A percentile compares a stretch with the other conserved stretches of the same genome.
Conservation (phyloP, 2,888 invertebrate species). For the Epinotia ramella region DNA sequence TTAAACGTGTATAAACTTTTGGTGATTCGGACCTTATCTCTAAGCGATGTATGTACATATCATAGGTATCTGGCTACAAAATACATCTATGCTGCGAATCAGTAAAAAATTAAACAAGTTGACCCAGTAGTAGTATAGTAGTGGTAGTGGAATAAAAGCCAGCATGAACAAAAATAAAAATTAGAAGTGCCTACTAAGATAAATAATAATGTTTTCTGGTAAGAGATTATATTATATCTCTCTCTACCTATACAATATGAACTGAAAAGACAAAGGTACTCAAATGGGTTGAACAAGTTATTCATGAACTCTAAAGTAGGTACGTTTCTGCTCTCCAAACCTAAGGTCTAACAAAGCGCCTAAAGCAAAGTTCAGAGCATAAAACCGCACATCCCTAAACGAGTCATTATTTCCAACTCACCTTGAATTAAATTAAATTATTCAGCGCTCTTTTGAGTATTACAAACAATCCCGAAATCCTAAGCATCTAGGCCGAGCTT, state of each 20-base stretch:
- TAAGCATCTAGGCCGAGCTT: slow-evolving; percentile 32
- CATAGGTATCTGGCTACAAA: too few relatives aligned
- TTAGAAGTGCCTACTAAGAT: too few relatives aligned
- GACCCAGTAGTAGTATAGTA: too few relatives aligned
- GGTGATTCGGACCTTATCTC: too few relatives aligned
- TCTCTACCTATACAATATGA: background rate
- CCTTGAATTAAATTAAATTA: slow-evolving; percentile 41
- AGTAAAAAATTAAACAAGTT: too few relatives aligned
- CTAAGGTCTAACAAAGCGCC: background rate
- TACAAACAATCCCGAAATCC: slow-evolving; percentile 37
- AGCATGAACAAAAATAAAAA: too few relatives aligned
- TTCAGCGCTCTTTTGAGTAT: slow-evolving; percentile 42
- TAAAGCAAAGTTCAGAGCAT: slow-evolving; percentile 20
- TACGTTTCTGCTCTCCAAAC: background rate
- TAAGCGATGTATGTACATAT: too few relatives aligned
- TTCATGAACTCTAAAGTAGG: background rate
- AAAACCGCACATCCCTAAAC: slow-evolving; percentile 14
- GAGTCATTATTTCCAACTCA: slow-evolving; percentile 27
- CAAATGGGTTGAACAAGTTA: background rate
- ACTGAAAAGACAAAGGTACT: background rate
- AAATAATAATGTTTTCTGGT: too few relatives aligned
- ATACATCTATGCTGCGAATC: too few relatives aligned
- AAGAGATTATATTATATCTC: too few relatives aligned
- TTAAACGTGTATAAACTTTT: too few relatives aligned
- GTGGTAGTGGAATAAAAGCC: too few relatives aligned